Evolutionary conservation across 2,113 vertebrate genomes (phyloP).

Genomic region (Rhea americana): DNA sequence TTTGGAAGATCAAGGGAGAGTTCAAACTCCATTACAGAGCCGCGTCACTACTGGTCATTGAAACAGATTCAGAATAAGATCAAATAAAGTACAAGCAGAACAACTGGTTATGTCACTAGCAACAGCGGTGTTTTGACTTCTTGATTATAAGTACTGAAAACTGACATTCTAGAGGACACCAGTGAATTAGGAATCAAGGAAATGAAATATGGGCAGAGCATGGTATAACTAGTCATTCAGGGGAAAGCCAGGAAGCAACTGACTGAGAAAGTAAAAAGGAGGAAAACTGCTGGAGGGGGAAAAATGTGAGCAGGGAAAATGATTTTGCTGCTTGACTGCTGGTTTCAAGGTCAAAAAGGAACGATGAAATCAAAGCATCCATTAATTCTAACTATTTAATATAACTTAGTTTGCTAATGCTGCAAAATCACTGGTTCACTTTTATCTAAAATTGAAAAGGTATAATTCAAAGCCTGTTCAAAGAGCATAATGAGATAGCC

Average conservation of each 20-base stretch:
- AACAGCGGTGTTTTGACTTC: not conserved
- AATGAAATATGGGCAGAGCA: not conserved
- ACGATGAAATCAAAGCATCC: constrained; percentile 31
- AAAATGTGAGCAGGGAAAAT: not conserved
- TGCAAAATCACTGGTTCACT: constrained; percentile 2
- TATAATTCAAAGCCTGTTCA: constrained; percentile 42
- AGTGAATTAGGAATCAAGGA: not conserved
- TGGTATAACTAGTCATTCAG: not conserved
- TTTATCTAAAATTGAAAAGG: constrained; percentile 54
- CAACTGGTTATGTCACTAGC: not conserved
- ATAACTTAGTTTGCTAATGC: constrained; percentile 53
- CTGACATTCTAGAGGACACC: not conserved
- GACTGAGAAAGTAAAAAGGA: not conserved
- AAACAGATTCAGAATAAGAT: not conserved
- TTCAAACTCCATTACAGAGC: not conserved
- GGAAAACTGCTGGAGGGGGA: not conserved
- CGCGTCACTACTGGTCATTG: not conserved
- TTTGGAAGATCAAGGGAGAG: not conserved
- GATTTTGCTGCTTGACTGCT: not conserved
- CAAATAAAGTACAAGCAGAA: not conserved
- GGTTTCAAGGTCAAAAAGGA: constrained; percentile 41
- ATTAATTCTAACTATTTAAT: constrained; percentile 38
- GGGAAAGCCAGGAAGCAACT: not conserved
- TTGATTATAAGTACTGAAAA: not conserved
- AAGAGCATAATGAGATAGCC: constrained; percentile 54